These are phyloP conservation scores for Listrodromus nycthemerus DNA, from an alignment of 2,888 invertebrate genomes.

Conservation along the genomic window DNA sequence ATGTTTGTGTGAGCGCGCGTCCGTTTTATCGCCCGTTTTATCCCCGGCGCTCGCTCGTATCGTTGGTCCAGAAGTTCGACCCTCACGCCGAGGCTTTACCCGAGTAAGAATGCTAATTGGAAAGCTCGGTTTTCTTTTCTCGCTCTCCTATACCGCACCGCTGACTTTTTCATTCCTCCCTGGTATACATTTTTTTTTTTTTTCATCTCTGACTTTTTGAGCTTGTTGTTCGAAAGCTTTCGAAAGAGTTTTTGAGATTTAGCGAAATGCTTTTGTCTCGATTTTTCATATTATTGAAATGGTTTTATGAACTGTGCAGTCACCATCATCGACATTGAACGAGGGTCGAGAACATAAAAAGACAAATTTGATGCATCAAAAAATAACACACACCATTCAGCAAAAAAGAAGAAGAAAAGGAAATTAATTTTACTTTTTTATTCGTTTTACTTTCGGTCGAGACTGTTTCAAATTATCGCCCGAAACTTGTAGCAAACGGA, in stretches of 20 bases:
- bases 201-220: constrained; percentile 27
- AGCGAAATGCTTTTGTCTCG: too few species aligned
- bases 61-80: constrained; percentile 71
- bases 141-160: constrained; percentile 30
- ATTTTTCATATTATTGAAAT: too few species aligned
- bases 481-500: constrained; percentile 20
- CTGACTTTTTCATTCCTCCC: constrained; percentile 31
- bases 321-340: too few species aligned
- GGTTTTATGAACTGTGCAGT: too few species aligned
- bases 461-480: constrained; percentile 27
- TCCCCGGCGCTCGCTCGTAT: constrained; percentile 72
- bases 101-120: constrained; percentile 80
- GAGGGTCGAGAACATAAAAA: too few species aligned
- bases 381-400: too few species aligned
- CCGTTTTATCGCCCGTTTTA: constrained; percentile 82
- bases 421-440: too few species aligned
- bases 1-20: constrained; percentile 63
- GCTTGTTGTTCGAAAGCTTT: constrained; percentile 28
- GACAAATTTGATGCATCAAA: too few species aligned
- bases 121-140: constrained; percentile 69
- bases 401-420: too few species aligned
- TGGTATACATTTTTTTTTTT: constrained; percentile 19
- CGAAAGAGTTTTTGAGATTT: not conserved
- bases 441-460: too few species aligned
- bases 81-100: constrained; percentile 62